Evolutionary conservation across 2,888 invertebrate genomes (phyloP), one percentile per base, ranked within the genome.

Genomic region (Periphyllus acericola): DNA sequence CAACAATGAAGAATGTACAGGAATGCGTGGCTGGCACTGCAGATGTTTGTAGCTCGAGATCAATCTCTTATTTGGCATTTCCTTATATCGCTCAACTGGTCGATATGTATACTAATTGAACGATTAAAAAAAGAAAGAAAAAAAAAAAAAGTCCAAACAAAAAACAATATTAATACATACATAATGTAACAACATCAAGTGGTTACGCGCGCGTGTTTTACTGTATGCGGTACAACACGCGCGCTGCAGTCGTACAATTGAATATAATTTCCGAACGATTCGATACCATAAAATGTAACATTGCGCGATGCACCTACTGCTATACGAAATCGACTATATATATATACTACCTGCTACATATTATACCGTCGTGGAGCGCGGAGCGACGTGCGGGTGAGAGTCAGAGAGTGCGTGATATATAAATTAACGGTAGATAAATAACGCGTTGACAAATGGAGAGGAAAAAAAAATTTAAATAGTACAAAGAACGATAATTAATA

Each of bases 1-100:
- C 84, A 85, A 85, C 84, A 78, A 85, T 85, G 68, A 85, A 78
- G 84, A 85, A 85, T 85, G 76, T 68, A 46, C n/a, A 68, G 84
- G 84, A 85, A 85, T 85, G 84, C 76, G 76, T 68, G 5, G 66
- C 76, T 76, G 76, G 84, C 68, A 83, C 74, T 60, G 83, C 83
- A 74, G 83, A 74, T 74, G 83, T 60, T 83, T n/a, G 71, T 29
- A 25, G 71, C n/a, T n/a, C 60, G 72, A 83, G 83, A 83, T 83
- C 83, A 55, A 83, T 83, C 83, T 83, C 83, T 74, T 55, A 68
- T 71, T 83, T 60, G 46, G 66, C 81, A 71, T 82, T 68, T 82
- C 81, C 46, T 71, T n/a, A 74, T 36, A 36, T 36, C 74, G 74
- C 34, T 46, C 72, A 9, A 80, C 66, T 60, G 68, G 46, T 52